Evolutionary conservation across 2,888 invertebrate genomes (phyloP), one percentile per base, ranked within the genome.

Genomic region (Agapostemon virescens): DNA sequence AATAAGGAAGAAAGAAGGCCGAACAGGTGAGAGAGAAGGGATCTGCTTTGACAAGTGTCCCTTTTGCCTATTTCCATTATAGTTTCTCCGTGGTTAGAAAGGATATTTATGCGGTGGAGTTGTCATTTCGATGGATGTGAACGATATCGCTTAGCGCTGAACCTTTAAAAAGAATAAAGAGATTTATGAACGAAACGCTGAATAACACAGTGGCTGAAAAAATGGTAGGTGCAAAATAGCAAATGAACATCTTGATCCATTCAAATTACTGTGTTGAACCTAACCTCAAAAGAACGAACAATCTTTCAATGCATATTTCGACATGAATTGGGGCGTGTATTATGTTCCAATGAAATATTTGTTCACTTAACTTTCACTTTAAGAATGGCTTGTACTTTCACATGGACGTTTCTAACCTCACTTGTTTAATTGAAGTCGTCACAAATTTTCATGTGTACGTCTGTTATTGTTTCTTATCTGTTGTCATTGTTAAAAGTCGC

Each of bases 31-130:
- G 69, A 72, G 69, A 73, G 73, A 79, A 66, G 40, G 69, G 66
- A 69, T 64, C 58, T 64, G 64, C 73, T 79, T 79, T 80, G 80
- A 80, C 79, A 80, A 80, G 79, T 79, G 33, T 67, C 58, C 67
- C 20, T 55, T 30, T 72, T 63, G 42, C 38, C 64, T 61, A 30
- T 23, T 40, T 20, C 61, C 38, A 55, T 78, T 5, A 11, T 52
- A 73, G 63, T 80, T 79, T 66, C 73, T 66, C 79, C n/a, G 15
- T 23, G 58, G 40, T 33, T 42, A 11, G 42, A 66, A 79, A 69
- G 33, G 17, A 23, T 73, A 69, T 38, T 66, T 74, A 45, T 49
- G 15, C 5, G 30, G 49, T 33, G 45, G 58, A 69, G 26, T 49
- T 63, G 9, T 42, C 33, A 42, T 17, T 13, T 33, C 13, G 6